Base-by-base conservation (phyloP, 2,113 vertebrate genomes). In the Phrynosoma blainvillii region DNA sequence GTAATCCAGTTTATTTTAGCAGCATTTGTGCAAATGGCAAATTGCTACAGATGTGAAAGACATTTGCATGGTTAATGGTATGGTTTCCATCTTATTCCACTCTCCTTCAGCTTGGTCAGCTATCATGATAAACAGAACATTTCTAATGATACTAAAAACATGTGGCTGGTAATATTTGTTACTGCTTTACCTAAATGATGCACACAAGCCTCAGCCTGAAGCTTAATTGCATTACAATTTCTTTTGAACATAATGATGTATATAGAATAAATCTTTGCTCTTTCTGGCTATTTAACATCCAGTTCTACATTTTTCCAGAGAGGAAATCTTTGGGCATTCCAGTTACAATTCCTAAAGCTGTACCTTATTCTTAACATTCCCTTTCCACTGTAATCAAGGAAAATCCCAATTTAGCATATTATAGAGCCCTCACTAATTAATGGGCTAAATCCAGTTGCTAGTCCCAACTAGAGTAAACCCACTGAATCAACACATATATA, bases 91-190 rank as follows among this genome's bases (percentile, higher is more conserved):
- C 90, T 95, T 96, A 87, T 95, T 94, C 93, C 89, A 95, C 95
- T 97, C 94, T 96, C 96, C 95, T 96, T 86, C 90, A 95, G 88
- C 87, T 84, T 96, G 93, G 97, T 97, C 96, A 97, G 96, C 96
- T 97, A 96, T 97, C 96, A 96, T 96, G 95, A 93, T 97, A 96
- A 97, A 97, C 96, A 95, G 97, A 97, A 97, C 91, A 96, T 97
- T 97, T 95, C 96, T 97, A 97, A 96, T 95, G 96, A 97, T 97
- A 97, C 94, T 94, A 87, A 93, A 96, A 97, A 93, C 96, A 94
- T 93, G 96, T 96, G 97, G 94, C 96, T 97, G 95, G 95, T 96
- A 97, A 96, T 96, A 97, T 97, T 97, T 98, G 96, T 97, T 96
- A 96, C 93, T 97, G 93, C 97, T 98, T 97, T 94, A 97, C 96